These are phyloP conservation scores for Troglohyphantes excavatus DNA, from an alignment of 2,888 invertebrate genomes.

Conservation along the genomic window DNA sequence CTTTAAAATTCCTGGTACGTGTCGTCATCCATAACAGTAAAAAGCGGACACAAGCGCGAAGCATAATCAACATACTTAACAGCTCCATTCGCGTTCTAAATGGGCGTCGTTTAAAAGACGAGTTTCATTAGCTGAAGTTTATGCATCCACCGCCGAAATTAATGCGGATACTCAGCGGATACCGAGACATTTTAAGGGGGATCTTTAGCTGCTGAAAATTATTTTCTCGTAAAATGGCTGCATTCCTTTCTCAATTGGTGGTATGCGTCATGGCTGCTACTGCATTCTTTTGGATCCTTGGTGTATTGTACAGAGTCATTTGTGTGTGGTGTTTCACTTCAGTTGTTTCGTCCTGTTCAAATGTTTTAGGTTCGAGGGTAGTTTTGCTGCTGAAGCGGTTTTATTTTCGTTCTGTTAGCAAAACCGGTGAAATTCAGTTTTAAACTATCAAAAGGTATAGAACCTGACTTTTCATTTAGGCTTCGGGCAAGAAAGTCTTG, in stretches of 20 bases:
- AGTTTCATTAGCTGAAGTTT: slow-evolving; percentile 35
- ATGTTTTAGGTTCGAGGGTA: too few relatives aligned
- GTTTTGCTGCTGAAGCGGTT: too few relatives aligned
- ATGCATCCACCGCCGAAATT: slow-evolving; percentile 11
- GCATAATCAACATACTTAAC: background rate
- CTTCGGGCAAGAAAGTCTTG: too few relatives aligned
- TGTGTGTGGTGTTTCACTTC: background rate
- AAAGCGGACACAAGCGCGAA: background rate
- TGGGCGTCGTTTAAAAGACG: background rate
- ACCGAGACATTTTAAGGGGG: slow-evolving; percentile 16
- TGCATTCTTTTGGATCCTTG: background rate
- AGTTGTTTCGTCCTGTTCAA: background rate
- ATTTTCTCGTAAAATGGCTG: slow-evolving; percentile 7
- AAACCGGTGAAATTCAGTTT: too few relatives aligned
- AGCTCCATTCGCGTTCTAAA: background rate
- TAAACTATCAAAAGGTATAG: too few relatives aligned
- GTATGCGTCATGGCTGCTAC: background rate
- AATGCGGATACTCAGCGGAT: slow-evolving; percentile 17
- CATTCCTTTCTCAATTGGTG: slow-evolving; percentile 3
- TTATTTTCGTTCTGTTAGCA: too few relatives aligned
- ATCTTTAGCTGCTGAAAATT: background rate
- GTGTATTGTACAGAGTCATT: background rate
- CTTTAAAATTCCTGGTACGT: slow-evolving; percentile 30
- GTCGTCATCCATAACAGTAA: background rate
- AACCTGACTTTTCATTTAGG: too few relatives aligned